phyloP scores from a whole-genome alignment of 2,888 invertebrate species.

The Tinea semifulvella region DNA sequence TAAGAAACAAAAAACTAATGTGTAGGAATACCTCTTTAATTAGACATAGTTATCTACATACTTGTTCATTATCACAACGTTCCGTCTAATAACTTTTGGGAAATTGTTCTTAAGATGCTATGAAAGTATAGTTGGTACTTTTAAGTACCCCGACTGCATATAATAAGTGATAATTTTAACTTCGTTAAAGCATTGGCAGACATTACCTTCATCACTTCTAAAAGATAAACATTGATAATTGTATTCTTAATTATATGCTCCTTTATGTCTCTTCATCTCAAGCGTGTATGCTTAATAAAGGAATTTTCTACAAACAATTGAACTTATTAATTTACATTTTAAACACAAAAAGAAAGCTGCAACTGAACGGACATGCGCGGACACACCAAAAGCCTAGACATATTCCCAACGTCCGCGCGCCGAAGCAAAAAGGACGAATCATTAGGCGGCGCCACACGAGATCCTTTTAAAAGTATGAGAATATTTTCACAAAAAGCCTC shows the following conservation, averaged over 20 bases:
- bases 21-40: not conserved
- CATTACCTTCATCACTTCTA: not conserved
- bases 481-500: constrained; percentile 65
- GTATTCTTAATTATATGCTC: constrained; percentile 3
- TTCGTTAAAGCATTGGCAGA: not conserved
- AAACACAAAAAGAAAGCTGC: constrained; percentile 46
- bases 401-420: constrained; percentile 38
- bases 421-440: constrained; percentile 62
- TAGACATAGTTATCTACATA: not conserved
- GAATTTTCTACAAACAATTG: constrained; percentile 45
- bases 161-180: not conserved
- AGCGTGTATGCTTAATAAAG: not conserved
- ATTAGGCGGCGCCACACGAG: constrained; percentile 67
- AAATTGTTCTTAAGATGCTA: constrained; percentile 3
- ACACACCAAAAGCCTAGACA: constrained; percentile 59
- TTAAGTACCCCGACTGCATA: not conserved
- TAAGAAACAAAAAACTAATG: too few species aligned
- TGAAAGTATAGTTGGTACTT: not conserved
- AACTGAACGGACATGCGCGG: constrained; percentile 51
- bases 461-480: constrained; percentile 66
- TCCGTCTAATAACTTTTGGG: constrained; percentile 10
- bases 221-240: constrained; percentile 5
- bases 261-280: not conserved
- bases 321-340: constrained; percentile 57
- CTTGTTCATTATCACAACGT: constrained; percentile 8